phyloP scores from a whole-genome alignment of 1,140 invertebrate species.

The Scylla paramamosain region DNA sequence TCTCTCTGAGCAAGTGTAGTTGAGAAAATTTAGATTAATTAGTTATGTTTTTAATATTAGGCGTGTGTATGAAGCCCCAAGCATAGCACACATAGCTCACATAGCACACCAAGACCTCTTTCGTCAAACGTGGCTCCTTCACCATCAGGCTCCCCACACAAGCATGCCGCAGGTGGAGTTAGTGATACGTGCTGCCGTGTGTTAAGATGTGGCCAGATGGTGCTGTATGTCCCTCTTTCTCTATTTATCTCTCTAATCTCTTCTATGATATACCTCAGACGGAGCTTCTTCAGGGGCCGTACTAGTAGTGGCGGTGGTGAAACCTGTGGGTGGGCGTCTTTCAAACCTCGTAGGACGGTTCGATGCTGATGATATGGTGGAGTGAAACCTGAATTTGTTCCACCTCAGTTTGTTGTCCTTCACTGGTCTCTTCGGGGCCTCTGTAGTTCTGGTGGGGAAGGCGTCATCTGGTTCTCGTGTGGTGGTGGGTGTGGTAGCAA shows the following conservation, averaged over 20 bases:
- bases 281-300: background rate
- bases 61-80: background rate
- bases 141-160: background rate
- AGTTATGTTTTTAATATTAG: background rate
- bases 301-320: background rate
- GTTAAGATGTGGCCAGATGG: background rate
- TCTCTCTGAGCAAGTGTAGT: background rate
- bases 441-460: background rate
- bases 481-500: background rate
- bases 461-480: background rate
- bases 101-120: background rate
- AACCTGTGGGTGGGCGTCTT: background rate
- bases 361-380: background rate
- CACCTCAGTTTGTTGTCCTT: background rate
- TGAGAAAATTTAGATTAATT: background rate
- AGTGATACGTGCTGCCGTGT: background rate
- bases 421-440: background rate
- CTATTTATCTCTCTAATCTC: background rate
- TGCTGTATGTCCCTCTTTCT: background rate
- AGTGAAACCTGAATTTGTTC: constrained; percentile 5
- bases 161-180: background rate
- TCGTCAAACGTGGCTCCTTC: background rate
- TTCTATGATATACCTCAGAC: constrained; percentile 4
- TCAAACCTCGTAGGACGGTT: background rate
- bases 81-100: background rate